Conservation (phyloP, 1,140 invertebrate species). For the Cydia amplana region DNA sequence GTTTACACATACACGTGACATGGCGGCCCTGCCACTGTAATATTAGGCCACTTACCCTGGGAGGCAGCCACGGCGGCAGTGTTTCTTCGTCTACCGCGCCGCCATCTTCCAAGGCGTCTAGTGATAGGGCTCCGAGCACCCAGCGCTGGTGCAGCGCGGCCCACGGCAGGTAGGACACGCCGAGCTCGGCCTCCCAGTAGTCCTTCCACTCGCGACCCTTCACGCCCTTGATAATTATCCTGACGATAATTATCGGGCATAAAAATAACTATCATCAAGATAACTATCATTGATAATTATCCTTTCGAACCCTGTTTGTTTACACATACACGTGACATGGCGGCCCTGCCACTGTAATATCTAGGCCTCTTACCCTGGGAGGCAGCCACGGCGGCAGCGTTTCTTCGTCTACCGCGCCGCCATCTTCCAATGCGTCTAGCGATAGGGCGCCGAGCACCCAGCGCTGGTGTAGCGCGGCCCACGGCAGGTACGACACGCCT, state of each 20-base stretch:
- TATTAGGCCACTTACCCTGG: constrained; percentile 77
- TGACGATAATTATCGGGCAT: too few relatives aligned
- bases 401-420: constrained; percentile 96
- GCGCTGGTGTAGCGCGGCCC: constrained; percentile 88
- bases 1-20: too few relatives aligned
- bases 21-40: too few relatives aligned
- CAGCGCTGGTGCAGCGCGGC: constrained; percentile 88
- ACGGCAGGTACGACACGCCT: constrained; percentile 96
- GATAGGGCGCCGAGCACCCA: constrained; percentile 81
- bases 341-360: too few relatives aligned
- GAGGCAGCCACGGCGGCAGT: constrained; percentile 92
- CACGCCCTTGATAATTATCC: constrained; percentile 96
- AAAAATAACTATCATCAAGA: too few relatives aligned
- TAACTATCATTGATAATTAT: too few relatives aligned
- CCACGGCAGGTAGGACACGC: constrained; percentile 97
- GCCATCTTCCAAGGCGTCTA: constrained; percentile 95
- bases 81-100: constrained; percentile 98
- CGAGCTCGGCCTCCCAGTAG: constrained; percentile 96
- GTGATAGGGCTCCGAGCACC: constrained; percentile 79
- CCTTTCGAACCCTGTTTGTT: too few relatives aligned
- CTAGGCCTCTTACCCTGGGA: constrained; percentile 80
- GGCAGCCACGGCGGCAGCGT: constrained; percentile 93
- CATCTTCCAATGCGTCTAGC: constrained; percentile 94
- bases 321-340: constrained; percentile 57
- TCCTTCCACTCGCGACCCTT: constrained; percentile 98